Evolutionary conservation across 1,140 invertebrate species (phyloP).

Genomic region (Papilio polytes): DNA sequence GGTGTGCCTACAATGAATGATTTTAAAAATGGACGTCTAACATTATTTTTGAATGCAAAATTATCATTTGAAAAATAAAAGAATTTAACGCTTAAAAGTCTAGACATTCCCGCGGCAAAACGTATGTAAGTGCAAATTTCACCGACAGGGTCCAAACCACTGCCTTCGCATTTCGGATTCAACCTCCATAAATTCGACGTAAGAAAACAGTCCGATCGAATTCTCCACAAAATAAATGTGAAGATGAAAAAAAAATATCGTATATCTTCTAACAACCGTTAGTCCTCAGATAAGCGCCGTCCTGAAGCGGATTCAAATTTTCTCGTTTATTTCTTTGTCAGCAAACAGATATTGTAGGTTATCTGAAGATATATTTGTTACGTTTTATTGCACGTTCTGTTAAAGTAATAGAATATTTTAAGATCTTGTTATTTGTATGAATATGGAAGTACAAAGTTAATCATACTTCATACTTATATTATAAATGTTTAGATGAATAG

Average conservation of each 20-base stretch:
- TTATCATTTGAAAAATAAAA: neutral
- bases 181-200: slow-evolving; percentile 21
- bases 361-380: neutral
- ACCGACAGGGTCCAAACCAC: neutral
- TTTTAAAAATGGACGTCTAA: too few relatives aligned
- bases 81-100: slow-evolving; percentile 3
- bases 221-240: slow-evolving; percentile 9
- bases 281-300: slow-evolving; percentile 17
- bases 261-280: slow-evolving; percentile 26
- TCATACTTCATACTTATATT: too few relatives aligned
- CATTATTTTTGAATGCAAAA: neutral
- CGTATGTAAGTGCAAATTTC: neutral
- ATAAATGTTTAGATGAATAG: too few relatives aligned
- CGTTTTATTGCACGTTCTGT: neutral
- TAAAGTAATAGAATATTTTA: neutral
- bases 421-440: too few relatives aligned
- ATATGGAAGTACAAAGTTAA: too few relatives aligned
- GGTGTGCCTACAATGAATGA: too few relatives aligned
- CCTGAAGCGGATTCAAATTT: slow-evolving; percentile 22
- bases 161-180: neutral
- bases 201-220: slow-evolving; percentile 29
- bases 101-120: slow-evolving; percentile 10
- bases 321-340: slow-evolving; percentile 24
- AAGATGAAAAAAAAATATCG: slow-evolving; percentile 27
- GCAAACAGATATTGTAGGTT: neutral